These are phyloP conservation scores for Chiroxiphia lanceolata DNA, from an alignment of 2,797 vertebrate genomes.

Conservation along the genomic window DNA sequence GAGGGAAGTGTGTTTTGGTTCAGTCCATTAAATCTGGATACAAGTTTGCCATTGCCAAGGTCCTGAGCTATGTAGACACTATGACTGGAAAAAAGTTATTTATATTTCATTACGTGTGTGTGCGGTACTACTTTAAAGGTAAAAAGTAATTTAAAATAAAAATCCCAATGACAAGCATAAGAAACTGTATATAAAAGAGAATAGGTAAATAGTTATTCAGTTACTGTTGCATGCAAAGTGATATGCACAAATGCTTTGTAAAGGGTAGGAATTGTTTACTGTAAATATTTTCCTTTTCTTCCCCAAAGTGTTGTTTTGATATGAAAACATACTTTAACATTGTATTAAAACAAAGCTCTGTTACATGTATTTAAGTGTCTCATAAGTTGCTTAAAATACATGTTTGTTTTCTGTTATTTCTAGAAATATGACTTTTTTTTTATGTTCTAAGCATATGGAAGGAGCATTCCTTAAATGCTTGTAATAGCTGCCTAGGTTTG, in stretches of 20 bases:
- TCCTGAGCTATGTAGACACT: neutral
- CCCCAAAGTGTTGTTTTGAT: neutral
- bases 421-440: neutral
- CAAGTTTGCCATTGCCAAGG: neutral
- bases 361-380: neutral
- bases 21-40: neutral
- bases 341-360: neutral
- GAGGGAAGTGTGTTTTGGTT: neutral
- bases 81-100: neutral
- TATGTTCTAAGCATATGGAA: constrained; percentile 67
- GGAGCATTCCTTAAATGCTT: constrained; percentile 81
- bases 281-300: neutral
- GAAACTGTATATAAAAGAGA: neutral
- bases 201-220: neutral
- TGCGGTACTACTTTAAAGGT: neutral
- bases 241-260: neutral
- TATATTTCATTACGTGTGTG: neutral
- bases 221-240: neutral
- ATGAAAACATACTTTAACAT: neutral
- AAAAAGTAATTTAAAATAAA: neutral
- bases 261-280: neutral
- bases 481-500: constrained; percentile 75
- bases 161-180: neutral
- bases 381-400: neutral
- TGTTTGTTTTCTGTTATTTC: neutral